These are phyloP conservation scores for Eristalis intricaria DNA, from an alignment of 2,888 invertebrate genomes.

Conservation along the genomic window DNA sequence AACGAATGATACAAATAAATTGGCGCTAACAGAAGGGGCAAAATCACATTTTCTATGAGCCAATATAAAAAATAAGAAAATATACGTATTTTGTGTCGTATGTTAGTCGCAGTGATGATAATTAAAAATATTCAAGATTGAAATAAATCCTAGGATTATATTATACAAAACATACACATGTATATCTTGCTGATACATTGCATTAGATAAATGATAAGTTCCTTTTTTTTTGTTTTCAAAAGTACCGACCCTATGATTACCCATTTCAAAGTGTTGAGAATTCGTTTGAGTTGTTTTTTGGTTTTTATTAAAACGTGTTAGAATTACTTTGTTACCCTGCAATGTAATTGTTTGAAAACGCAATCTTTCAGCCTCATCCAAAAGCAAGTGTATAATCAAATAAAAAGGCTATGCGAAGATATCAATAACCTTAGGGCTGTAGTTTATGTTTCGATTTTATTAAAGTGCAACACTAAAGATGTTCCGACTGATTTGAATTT, in stretches of 20 bases:
- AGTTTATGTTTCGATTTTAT: slow-evolving; percentile 25
- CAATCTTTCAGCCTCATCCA: background rate
- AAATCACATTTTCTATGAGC: slow-evolving; percentile 47
- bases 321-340: slow-evolving; percentile 10
- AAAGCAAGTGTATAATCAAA: slow-evolving; percentile 4
- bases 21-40: slow-evolving; percentile 10
- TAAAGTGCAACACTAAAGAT: slow-evolving; percentile 25
- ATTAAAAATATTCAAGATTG: slow-evolving; percentile 28
- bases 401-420: slow-evolving; percentile 17
- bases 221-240: slow-evolving; percentile 49
- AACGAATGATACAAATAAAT: slow-evolving; percentile 4
- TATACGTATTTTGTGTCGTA: slow-evolving; percentile 40
- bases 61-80: slow-evolving; percentile 27
- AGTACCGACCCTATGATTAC: slow-evolving; percentile 24
- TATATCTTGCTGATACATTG: slow-evolving; percentile 23
- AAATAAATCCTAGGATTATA: slow-evolving; percentile 44
- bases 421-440: slow-evolving; percentile 11
- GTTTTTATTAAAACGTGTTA: slow-evolving; percentile 1
- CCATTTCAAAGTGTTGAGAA: slow-evolving; percentile 24
- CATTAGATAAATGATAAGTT: slow-evolving; percentile 36
- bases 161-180: slow-evolving; percentile 3
- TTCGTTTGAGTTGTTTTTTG: background rate
- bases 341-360: slow-evolving; percentile 11
- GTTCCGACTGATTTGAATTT: slow-evolving; percentile 37
- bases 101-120: slow-evolving; percentile 44